These are phyloP conservation scores for Caranx melampygus DNA, from an alignment of 2,113 vertebrate genomes.

Conservation along the genomic window DNA sequence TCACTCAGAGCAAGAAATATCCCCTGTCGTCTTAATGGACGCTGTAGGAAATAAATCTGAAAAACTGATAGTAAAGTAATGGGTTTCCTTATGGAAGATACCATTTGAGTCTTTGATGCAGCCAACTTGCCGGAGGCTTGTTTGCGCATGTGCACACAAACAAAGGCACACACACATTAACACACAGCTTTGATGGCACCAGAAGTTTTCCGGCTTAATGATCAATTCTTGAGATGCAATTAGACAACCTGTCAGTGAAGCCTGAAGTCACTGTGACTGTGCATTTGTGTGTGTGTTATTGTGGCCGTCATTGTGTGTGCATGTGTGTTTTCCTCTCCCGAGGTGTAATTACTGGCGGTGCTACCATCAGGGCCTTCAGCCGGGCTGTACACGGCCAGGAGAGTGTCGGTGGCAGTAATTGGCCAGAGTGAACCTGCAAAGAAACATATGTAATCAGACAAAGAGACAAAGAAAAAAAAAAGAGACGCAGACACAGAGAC, in stretches of 20 bases:
- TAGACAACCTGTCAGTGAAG: constrained; percentile 50
- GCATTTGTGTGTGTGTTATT: background rate
- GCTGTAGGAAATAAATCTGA: background rate
- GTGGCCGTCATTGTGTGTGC: constrained; percentile 1
- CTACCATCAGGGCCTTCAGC: constrained; percentile 19
- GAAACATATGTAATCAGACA: constrained; percentile 36
- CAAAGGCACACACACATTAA: background rate
- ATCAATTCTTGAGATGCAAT: constrained; percentile 50
- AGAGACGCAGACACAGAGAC: background rate
- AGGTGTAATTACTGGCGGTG: constrained; percentile 65
- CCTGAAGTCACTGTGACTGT: constrained; percentile 5
- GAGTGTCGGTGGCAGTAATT: constrained; percentile 58
- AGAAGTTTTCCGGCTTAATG: constrained; percentile 52
- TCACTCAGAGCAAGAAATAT: background rate
- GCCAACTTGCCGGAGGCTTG: background rate
- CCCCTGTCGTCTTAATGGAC: background rate
- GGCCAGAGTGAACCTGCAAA: constrained; percentile 41
- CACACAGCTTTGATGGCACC: constrained; percentile 29
- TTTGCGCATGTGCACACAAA: background rate
- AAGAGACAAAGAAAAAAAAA: constrained; percentile 12
- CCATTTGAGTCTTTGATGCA: constrained; percentile 6
- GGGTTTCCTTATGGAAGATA: background rate
- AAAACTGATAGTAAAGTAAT: background rate
- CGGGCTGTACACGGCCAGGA: constrained; percentile 11
- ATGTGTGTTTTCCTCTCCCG: constrained; percentile 32